Conservation (phyloP, 2,113 vertebrate species). For the Pao palembangensis region DNA sequence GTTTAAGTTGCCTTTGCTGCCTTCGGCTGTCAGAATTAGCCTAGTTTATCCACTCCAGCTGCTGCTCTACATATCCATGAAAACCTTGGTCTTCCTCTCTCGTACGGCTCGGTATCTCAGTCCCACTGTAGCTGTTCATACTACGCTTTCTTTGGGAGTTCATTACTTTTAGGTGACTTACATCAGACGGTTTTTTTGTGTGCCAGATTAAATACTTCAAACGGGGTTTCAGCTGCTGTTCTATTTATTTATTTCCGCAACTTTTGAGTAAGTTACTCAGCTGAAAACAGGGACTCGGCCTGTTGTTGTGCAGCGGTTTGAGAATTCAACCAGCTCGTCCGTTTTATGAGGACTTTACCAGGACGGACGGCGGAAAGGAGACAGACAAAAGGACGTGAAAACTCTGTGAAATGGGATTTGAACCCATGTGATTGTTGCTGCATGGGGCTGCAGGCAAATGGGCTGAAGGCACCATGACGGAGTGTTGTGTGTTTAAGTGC, state of each 20-base stretch:
- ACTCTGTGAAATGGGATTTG: conserved; percentile 68
- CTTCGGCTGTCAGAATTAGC: too few relatives aligned
- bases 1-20: too few relatives aligned
- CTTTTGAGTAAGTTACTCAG: neutral
- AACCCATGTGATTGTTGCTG: conserved; percentile 43
- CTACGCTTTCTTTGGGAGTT: neutral
- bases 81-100: neutral
- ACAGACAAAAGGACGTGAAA: conserved; percentile 50
- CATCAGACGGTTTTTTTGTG: conserved; percentile 7
- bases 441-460: conserved; percentile 41
- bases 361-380: conserved; percentile 18
- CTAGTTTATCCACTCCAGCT: too few relatives aligned
- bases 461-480: conserved; percentile 54
- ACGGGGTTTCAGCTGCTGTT: neutral
- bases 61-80: too few relatives aligned
- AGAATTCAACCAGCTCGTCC: conserved; percentile 12
- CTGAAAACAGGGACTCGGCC: conserved; percentile 7
- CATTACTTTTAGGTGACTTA: conserved; percentile 20
- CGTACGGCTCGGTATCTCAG: neutral
- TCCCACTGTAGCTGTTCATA: neutral
- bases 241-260: conserved; percentile 10
- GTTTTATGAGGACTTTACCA: conserved; percentile 25
- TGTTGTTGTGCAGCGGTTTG: conserved; percentile 7
- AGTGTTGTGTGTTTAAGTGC: conserved; percentile 33
- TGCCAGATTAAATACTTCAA: conserved; percentile 19